A percentile compares a stretch with the other conserved stretches of the same genome.
Conservation (phyloP, 2,113 vertebrate species). For the Silurus asotus region DNA sequence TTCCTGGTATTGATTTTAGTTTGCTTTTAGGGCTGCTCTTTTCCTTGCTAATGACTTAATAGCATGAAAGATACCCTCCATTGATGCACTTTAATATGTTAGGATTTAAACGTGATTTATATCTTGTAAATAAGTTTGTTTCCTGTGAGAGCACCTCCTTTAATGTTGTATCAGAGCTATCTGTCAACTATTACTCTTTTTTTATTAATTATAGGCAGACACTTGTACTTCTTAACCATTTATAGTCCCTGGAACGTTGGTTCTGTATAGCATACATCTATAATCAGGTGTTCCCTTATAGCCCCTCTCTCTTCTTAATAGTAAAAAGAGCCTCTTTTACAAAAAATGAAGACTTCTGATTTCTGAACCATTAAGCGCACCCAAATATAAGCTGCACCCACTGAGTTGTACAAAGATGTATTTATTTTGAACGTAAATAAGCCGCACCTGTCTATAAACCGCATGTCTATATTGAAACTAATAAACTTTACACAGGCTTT, state of each 20-base stretch:
- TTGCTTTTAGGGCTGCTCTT: neutral
- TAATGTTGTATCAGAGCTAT: neutral
- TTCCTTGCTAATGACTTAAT: neutral
- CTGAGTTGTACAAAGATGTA: no score
- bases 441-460: no score
- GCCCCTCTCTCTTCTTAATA: no score
- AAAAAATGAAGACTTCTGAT: no score
- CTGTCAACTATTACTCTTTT: neutral
- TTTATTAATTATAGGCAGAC: neutral
- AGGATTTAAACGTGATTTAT: neutral
- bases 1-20: conserved; percentile 58
- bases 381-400: no score
- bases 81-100: neutral
- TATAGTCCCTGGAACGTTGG: neutral
- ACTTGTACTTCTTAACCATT: neutral
- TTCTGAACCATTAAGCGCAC: no score
- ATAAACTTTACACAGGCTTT: no score
- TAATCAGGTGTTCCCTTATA: neutral
- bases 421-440: no score
- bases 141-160: neutral
- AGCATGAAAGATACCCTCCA: neutral
- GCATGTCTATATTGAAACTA: no score
- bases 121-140: neutral
- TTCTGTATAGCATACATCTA: neutral
- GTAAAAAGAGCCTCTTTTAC: neutral